Percentiles rank a stretch among this genome's conserved stretches.
phyloP scores from a whole-genome alignment of 1,140 invertebrate species.

The Sarcophaga bullata region DNA sequence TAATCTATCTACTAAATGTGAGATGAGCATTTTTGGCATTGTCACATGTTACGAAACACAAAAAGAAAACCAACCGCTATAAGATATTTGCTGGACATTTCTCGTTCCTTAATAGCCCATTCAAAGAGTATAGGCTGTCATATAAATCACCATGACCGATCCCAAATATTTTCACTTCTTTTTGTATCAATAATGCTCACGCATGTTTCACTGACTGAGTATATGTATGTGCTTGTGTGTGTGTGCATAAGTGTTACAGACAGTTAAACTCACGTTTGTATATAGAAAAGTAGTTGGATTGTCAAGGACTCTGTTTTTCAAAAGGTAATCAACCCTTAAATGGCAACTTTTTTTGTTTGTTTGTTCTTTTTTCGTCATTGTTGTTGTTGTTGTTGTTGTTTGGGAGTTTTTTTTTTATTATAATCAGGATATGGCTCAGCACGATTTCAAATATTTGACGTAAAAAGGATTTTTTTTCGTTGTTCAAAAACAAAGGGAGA shows the following conservation, averaged over 20 bases:
- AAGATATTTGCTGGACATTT: too few relatives aligned
- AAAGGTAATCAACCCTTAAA: slow-evolving; percentile 37
- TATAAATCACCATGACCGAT: neutral
- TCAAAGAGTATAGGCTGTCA: neutral
- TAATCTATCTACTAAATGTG: too few relatives aligned
- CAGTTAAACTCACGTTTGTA: neutral
- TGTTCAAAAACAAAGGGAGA: neutral
- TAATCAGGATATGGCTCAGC: slow-evolving; percentile 29
- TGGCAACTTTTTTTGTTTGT: neutral
- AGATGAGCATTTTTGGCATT: too few relatives aligned
- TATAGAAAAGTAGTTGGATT: slow-evolving; percentile 23
- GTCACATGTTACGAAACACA: too few relatives aligned
- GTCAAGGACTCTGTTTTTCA: slow-evolving; percentile 16
- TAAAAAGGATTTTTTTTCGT: neutral
- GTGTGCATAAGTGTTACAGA: neutral
- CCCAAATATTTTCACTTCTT: neutral
- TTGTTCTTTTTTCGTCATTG: too few relatives aligned
- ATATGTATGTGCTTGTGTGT: too few relatives aligned
- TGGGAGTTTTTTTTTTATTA: neutral
- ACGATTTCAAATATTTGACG: neutral
- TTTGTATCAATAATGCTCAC: neutral
- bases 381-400: neutral
- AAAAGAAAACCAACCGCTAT: too few relatives aligned
- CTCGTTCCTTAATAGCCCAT: too few relatives aligned
- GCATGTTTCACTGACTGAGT: too few relatives aligned